Evolutionary conservation across 2,797 vertebrate species (phyloP).

Genomic region (Siniperca scherzeri): DNA sequence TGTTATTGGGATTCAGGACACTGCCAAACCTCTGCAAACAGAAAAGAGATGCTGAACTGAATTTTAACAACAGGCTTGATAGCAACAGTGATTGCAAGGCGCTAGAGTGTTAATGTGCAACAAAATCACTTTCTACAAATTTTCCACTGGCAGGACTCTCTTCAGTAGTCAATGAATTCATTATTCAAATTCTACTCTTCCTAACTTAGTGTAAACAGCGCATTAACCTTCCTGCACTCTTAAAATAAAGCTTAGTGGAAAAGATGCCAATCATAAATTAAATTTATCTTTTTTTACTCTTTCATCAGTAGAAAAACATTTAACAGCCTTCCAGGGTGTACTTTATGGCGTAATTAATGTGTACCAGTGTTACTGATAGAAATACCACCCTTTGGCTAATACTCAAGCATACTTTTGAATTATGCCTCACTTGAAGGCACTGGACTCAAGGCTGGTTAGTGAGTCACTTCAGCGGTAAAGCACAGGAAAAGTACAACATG

Average conservation of each 20-base stretch:
- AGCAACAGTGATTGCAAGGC: slow-evolving; percentile 45
- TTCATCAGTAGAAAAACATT: background rate
- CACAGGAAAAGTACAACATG: slow-evolving; percentile 14
- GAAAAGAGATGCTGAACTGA: slow-evolving; percentile 44
- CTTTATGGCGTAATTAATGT: slow-evolving; percentile 20
- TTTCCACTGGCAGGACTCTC: slow-evolving; percentile 40
- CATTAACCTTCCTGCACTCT: slow-evolving; percentile 38
- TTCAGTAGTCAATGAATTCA: slow-evolving; percentile 42
- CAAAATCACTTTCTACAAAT: slow-evolving; percentile 52
- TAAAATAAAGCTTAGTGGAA: slow-evolving; percentile 23
- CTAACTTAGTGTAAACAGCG: slow-evolving; percentile 42
- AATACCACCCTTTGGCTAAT: slow-evolving; percentile 6
- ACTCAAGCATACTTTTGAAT: slow-evolving; percentile 31
- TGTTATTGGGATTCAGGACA: slow-evolving; percentile 61
- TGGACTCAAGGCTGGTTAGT: slow-evolving; percentile 30
- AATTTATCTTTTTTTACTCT: slow-evolving; percentile 22
- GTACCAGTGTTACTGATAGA: slow-evolving; percentile 15
- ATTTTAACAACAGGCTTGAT: slow-evolving; percentile 59
- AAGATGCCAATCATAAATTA: background rate
- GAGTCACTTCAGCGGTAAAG: slow-evolving; percentile 40
- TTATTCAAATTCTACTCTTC: slow-evolving; percentile 49
- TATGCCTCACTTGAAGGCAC: slow-evolving; percentile 7
- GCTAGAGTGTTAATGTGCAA: slow-evolving; percentile 39
- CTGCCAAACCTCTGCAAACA: slow-evolving; percentile 54
- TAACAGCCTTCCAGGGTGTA: background rate